Evolutionary conservation across 2,888 invertebrate genomes (phyloP), one percentile per base, ranked within the genome.

Genomic region (Dione juno): DNA sequence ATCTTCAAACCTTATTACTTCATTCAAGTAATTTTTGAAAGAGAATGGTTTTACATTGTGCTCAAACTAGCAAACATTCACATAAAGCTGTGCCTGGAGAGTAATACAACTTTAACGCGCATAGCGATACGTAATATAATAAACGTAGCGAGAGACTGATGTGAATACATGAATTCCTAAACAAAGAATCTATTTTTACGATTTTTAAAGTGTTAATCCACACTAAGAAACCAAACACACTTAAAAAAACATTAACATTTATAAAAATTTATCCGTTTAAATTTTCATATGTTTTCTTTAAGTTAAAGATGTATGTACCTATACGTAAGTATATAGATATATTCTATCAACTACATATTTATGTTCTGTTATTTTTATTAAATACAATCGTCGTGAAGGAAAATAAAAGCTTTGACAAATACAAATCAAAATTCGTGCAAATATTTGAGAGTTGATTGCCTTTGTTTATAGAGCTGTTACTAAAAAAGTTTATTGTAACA

Each of bases 391-490:
- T 64, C 64, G 40, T 54, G 43, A 64, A 64, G 61, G 52, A 50
- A 67, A 65, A 67, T 54, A 65, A 67, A 70, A 67, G 66, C 65
- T 59, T 50, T 43, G 64, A 40, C 58, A 80, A 80, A 79, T 74
- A 80, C 75, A 77, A 84, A 84, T 83, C 81, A 84, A 83, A 80
- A 80, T 75, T 79, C 78, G 81, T 81, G 80, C 84, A 86, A 89
- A 90, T 89, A 88, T 92, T 90, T 88, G 85, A 77, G 79, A 80
- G 78, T 77, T 84, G 86, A 88, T 86, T 85, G 85, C 85, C 82
- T 85, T 84, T 89, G 87, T 91, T 90, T 89, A 89, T 88, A 81
- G 88, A 86, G 85, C 84, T 88, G 88, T 89, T 84, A 89, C 88
- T 85, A 87, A 88, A 88, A 86, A 88, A 84, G 81, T 82, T 77